Base-by-base conservation (phyloP, 2,797 vertebrate genomes). In the Diglossa cyanea region DNA sequence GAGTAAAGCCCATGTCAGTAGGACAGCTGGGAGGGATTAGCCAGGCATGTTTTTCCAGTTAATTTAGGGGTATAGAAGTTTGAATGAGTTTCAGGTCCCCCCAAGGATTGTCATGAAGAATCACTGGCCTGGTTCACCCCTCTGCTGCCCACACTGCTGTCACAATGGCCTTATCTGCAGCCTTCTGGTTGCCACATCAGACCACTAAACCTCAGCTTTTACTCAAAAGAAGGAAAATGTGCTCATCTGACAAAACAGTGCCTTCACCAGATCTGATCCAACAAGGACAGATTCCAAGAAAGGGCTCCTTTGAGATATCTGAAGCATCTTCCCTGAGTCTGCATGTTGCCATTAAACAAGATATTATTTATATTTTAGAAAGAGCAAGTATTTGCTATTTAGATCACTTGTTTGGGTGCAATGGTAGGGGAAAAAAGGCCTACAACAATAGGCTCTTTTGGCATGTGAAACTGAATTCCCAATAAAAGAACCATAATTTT, bases 101-200 rank as follows among this genome's bases (percentile, higher is more conserved):
- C 42, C 26, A 40, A 55, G 18, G 20, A 21, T 39, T 39, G 18
- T 21, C 47, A n/a, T 13, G 24, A 73, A 66, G 35, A 44, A 47
- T 8, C 72, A 35, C 1, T 18, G 25, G 51, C 17, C 8, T 40
- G 0, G 0, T 37, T 73, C 40, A 37, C 3, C 16, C 19, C 9
- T n/a, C 71, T 70, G 61, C 68, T 82, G 67, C 42, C 58, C 74
- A 60, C 15, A 2, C 13, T 47, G 58, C 48, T 72, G 62, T 20
- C 78, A 73, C 57, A 47, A 60, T 42, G 33, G 37, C 35, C 33
- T 88, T 8, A 10, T 66, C 53, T 66, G 57, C 61, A 80, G 21
- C 61, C 57, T 51, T 47, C 53, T 45, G 12, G 11, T 8, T 37
- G 45, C 60, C 57, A 68, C 28, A 44, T 13, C 60, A 80, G 33